Conservation (phyloP, 2,888 invertebrate species). For the Drosophila emarginata region DNA sequence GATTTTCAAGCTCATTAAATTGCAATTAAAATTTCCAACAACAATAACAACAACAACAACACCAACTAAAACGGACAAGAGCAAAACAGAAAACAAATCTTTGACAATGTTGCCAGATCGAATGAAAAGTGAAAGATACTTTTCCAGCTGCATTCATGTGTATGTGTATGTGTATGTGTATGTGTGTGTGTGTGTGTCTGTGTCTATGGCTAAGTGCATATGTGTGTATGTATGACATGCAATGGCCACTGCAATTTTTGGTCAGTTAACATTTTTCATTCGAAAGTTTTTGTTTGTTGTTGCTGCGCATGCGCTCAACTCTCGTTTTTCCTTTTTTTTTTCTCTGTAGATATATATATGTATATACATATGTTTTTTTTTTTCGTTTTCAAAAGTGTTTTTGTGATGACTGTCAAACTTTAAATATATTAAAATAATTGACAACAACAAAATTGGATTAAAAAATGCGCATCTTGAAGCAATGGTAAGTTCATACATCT, state of each 20-base stretch:
- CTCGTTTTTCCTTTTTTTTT: conserved; percentile 7
- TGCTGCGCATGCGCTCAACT: conserved; percentile 21
- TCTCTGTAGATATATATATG: conserved; percentile 4
- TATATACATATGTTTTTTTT: conserved; percentile 14
- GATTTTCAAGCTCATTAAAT: conserved; percentile 47
- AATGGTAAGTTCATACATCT: conserved; percentile 71
- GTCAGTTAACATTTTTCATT: conserved; percentile 58
- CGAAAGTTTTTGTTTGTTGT: conserved; percentile 57
- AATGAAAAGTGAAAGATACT: conserved; percentile 49
- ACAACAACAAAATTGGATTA: conserved; percentile 24
- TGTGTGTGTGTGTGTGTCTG: conserved; percentile 23
- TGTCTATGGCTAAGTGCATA: conserved; percentile 20
- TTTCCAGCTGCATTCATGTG: conserved; percentile 30
- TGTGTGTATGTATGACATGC: conserved; percentile 53
- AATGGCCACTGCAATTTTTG: conserved; percentile 48
- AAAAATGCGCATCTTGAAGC: conserved; percentile 79
- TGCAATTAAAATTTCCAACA: conserved; percentile 41
- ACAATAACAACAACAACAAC: conserved; percentile 9
- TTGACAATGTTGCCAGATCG: conserved; percentile 34
- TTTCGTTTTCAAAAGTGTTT: conserved; percentile 16
- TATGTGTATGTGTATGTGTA: conserved; percentile 16
- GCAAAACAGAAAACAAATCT: conserved; percentile 7
- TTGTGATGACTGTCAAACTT: conserved; percentile 11
- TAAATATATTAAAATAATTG: conserved; percentile 12
- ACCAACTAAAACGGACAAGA: conserved; percentile 19